phyloP scores from a whole-genome alignment of 2,888 invertebrate genomes.

The Andrena bucephala region DNA sequence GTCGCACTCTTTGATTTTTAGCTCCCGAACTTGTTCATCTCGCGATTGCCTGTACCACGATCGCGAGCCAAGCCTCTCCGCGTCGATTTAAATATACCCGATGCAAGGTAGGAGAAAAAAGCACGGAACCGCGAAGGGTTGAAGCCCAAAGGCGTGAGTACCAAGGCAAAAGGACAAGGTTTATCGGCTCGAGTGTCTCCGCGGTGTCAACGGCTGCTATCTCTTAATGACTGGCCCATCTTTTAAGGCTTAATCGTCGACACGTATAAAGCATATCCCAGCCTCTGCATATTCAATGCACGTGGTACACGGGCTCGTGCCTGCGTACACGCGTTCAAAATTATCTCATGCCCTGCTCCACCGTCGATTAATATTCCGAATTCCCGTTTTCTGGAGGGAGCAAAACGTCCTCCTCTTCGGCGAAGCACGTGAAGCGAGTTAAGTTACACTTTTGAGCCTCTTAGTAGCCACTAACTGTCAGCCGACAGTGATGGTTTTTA shows the following conservation, averaged over 20 bases:
- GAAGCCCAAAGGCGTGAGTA: constrained; percentile 21
- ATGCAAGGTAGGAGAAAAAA: not conserved
- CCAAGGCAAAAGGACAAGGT: constrained; percentile 28
- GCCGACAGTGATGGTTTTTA: not conserved
- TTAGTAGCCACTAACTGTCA: not conserved
- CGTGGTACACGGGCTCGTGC: constrained; percentile 65
- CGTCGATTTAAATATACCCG: constrained; percentile 21
- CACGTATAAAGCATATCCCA: constrained; percentile 83
- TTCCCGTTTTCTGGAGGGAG: constrained; percentile 38
- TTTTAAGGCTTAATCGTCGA: constrained; percentile 83
- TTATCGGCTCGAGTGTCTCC: constrained; percentile 80
- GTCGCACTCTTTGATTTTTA: not conserved
- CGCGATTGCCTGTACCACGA: constrained; percentile 2
- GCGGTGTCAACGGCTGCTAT: constrained; percentile 82
- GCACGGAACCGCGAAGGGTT: constrained; percentile 1
- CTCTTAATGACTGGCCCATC: constrained; percentile 84
- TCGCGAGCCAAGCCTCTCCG: not conserved
- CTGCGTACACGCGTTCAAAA: constrained; percentile 61
- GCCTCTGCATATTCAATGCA: constrained; percentile 82
- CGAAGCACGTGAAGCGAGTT: not conserved
- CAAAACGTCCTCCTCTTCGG: constrained; percentile 13
- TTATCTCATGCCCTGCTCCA: constrained; percentile 34
- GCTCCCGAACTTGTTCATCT: not conserved
- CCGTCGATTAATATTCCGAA: constrained; percentile 50
- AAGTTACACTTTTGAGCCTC: not conserved